Conservation (phyloP, 2,113 vertebrate species). For the Etheostoma spectabile region DNA sequence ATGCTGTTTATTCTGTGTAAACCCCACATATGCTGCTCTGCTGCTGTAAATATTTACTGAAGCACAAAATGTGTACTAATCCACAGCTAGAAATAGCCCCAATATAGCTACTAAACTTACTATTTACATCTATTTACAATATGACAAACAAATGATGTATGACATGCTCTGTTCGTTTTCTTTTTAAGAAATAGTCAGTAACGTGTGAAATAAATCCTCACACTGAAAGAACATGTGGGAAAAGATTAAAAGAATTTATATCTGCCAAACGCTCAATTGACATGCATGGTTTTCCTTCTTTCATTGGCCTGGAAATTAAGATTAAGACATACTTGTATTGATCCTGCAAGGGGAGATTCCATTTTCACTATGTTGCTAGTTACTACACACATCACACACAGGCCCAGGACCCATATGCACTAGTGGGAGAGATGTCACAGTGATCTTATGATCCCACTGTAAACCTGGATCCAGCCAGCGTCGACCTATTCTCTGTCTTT, state of each 20-base stretch:
- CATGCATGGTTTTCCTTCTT: not conserved
- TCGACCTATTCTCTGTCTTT: slow-evolving; percentile 16
- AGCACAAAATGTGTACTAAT: not conserved
- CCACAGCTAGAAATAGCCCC: not conserved
- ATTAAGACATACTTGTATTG: too few relatives aligned
- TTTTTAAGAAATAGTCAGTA: not conserved
- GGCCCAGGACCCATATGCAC: too few relatives aligned
- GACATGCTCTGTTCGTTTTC: not conserved
- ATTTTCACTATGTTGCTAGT: too few relatives aligned
- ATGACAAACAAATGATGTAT: too few relatives aligned
- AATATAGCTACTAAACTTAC: too few relatives aligned
- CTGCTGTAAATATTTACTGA: not conserved
- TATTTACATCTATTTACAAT: too few relatives aligned
- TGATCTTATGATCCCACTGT: not conserved
- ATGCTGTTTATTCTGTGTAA: not conserved
- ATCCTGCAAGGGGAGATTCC: too few relatives aligned
- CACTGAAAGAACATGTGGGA: not conserved
- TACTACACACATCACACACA: too few relatives aligned
- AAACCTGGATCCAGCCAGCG: slow-evolving; percentile 26
- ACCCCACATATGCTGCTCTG: not conserved
- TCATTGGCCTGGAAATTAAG: not conserved
- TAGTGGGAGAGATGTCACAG: too few relatives aligned
- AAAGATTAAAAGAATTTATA: not conserved
- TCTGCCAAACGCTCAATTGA: not conserved
- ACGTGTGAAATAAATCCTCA: not conserved